Evolutionary conservation across 2,797 vertebrate genomes (phyloP).

Genomic region (Gymnodraco acuticeps): DNA sequence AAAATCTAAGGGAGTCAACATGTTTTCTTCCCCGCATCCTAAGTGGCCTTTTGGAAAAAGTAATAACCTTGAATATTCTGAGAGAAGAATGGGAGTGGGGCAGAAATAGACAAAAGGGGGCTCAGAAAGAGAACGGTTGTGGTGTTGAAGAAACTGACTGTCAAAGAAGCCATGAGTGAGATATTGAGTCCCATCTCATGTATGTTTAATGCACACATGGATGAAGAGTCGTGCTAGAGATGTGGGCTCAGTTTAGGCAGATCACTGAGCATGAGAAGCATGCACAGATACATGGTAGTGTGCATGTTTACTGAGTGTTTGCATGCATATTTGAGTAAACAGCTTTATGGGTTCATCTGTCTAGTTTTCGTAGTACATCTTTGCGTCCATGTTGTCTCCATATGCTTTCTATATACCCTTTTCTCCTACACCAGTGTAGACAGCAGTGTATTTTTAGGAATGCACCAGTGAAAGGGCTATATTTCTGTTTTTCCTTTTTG

Average conservation of each 20-base stretch:
- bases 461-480: constrained; percentile 31
- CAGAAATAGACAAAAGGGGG: constrained; percentile 31
- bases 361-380: constrained; percentile 7
- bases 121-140: constrained; percentile 36
- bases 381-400: constrained; percentile 13
- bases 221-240: constrained; percentile 68
- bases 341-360: constrained; percentile 19
- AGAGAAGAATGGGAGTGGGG: constrained; percentile 43
- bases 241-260: constrained; percentile 64
- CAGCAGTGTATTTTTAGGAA: constrained; percentile 42
- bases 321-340: constrained; percentile 38
- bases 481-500: constrained; percentile 42
- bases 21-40: constrained; percentile 68
- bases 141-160: constrained; percentile 51
- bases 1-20: constrained; percentile 67
- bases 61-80: constrained; percentile 80
- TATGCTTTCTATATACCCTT: constrained; percentile 40
- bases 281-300: constrained; percentile 1
- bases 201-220: constrained; percentile 79
- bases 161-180: constrained; percentile 62
- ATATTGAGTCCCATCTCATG: constrained; percentile 78
- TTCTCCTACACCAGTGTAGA: constrained; percentile 28
- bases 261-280: constrained; percentile 61
- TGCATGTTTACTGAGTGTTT: constrained; percentile 34
- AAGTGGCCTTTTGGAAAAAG: constrained; percentile 72